Evolutionary conservation across 2,113 vertebrate genomes (phyloP).

Genomic region (Festucalex cinctus): DNA sequence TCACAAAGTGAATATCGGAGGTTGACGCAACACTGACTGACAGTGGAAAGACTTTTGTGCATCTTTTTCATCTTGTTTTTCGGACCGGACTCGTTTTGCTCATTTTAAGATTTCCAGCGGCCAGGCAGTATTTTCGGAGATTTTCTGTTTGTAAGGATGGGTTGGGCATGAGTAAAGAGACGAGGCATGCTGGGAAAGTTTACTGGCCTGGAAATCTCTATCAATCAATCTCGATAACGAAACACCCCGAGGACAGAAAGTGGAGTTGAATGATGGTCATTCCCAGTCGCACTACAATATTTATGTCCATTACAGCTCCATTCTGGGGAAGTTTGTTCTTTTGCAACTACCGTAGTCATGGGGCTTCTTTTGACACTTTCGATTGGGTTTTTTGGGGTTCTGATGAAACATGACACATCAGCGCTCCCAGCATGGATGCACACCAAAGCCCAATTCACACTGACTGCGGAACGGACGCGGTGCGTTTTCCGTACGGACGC

Average conservation of each 20-base stretch:
- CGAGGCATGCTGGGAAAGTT: slow-evolving; percentile 35
- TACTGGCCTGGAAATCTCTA: slow-evolving; percentile 48
- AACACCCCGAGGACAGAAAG: slow-evolving; percentile 51
- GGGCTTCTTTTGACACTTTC: slow-evolving; percentile 48
- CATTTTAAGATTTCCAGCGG: slow-evolving; percentile 46
- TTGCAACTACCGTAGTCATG: slow-evolving; percentile 29
- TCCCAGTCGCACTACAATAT: slow-evolving; percentile 41
- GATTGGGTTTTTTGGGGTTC: slow-evolving; percentile 45
- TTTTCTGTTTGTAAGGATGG: slow-evolving; percentile 39
- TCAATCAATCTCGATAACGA: slow-evolving; percentile 51
- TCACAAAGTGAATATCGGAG: slow-evolving; percentile 62
- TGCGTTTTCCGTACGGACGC: too few species aligned
- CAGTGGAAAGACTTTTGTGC: slow-evolving; percentile 61
- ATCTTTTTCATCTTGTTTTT: slow-evolving; percentile 37
- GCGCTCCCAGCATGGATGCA: slow-evolving; percentile 32
- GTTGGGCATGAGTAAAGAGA: slow-evolving; percentile 22
- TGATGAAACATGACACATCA: slow-evolving; percentile 45
- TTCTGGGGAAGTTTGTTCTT: slow-evolving; percentile 42
- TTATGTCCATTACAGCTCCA: slow-evolving; percentile 25
- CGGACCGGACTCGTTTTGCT: slow-evolving; percentile 26
- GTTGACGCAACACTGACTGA: slow-evolving; percentile 59
- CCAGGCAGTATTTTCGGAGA: slow-evolving; percentile 25
- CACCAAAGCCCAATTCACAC: too few species aligned
- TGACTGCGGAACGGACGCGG: too few species aligned
- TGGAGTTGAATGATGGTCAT: slow-evolving; percentile 38